These are phyloP conservation scores for Ichneumon xanthorius DNA, from an alignment of 2,888 invertebrate genomes.

Conservation along the genomic window DNA sequence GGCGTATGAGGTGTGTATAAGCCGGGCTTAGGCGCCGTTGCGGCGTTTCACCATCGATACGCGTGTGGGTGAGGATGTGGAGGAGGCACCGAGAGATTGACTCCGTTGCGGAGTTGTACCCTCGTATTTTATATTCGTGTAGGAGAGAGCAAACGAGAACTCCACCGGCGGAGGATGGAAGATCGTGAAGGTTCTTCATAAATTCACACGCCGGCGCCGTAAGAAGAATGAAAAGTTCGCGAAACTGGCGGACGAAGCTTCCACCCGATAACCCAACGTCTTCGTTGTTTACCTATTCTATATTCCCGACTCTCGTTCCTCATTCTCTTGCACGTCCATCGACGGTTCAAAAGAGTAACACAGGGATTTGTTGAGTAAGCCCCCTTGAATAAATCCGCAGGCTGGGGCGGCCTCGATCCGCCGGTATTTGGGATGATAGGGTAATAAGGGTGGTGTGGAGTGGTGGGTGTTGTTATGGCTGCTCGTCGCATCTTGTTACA, in stretches of 20 bases:
- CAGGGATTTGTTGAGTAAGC: background rate
- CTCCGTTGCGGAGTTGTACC: conserved; percentile 20
- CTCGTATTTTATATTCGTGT: conserved; percentile 31
- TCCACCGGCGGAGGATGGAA: background rate
- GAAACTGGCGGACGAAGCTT: conserved; percentile 27
- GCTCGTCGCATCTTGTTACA: background rate
- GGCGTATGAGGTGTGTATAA: background rate
- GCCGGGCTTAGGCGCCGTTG: background rate
- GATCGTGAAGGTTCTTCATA: conserved; percentile 38
- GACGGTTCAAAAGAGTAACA: conserved; percentile 7
- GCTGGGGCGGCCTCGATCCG: background rate
- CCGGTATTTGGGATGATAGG: background rate
- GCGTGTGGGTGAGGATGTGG: background rate
- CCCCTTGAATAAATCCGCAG: background rate
- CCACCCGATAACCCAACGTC: background rate
- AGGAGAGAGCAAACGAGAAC: conserved; percentile 25
- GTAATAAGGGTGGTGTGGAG: background rate
- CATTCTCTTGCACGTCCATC: conserved; percentile 5
- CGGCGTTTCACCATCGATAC: background rate
- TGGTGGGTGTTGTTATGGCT: background rate
- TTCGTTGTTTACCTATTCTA: background rate
- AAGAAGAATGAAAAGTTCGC: conserved; percentile 20
- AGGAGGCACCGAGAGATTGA: conserved; percentile 1
- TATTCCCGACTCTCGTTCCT: background rate
- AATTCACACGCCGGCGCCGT: conserved; percentile 34